Base-by-base conservation (phyloP, 1,140 invertebrate species). In the Cataglyphis hispanica region DNA sequence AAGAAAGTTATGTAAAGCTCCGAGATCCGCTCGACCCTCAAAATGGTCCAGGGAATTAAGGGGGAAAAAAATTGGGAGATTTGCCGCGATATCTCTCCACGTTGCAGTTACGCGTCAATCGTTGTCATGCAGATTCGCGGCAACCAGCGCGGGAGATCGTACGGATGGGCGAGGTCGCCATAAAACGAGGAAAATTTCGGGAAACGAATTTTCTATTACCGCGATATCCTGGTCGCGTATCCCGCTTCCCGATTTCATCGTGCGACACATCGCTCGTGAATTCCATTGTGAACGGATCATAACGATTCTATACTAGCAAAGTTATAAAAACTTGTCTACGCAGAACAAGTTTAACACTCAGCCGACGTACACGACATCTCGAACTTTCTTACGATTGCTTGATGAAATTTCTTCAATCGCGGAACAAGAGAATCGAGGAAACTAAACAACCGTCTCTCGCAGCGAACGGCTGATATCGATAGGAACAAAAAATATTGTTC, bases 171-270 rank as follows among this genome's bases (percentile, higher is more conserved):
- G 34, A 34, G 37, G 56, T 46, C 67, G 34, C n/a, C 22, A 27
- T 64, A 34, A 40, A 64, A 78, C 60, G 34, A 31, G 78, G 61
- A 63, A 87, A 80, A 78, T 86, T 86, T 43, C 6, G 53, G 43
- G 43, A 61, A 66, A 75, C 46, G 67, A 89, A 83, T 85, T 85
- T 83, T 89, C 80, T 70, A 81, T 87, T 85, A 83, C 60, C 34
- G 46, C 58, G 13, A 8, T 50, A 58, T 83, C 40, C n/a, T 22
- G 31, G 16, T 22, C 70, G 63, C 25, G 70, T 78, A 76, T 53
- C 56, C 25, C 27, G 37, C 34, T n/a, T 53, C 40, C 46, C 22
- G 56, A 61, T 81, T 84, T 69, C 66, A 90, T n/a, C 75, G 43
- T 84, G 76, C 69, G 61, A 31, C 31, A 31, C 4, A 31, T 31